Base-by-base conservation (phyloP, 2,888 invertebrate genomes). In the Rhagium mordax region DNA sequence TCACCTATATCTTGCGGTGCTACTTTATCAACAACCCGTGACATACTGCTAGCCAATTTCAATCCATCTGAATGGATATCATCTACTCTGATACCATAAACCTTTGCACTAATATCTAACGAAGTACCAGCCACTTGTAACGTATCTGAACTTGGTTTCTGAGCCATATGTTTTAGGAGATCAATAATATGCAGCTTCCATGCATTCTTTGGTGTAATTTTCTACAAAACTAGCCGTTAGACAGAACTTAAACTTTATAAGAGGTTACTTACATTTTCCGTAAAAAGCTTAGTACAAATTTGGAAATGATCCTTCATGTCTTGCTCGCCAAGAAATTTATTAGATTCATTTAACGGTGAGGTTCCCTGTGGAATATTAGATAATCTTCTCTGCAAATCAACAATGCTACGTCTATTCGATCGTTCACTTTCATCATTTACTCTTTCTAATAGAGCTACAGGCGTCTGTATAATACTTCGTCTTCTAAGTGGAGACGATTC, bases 101-200 rank as follows among this genome's bases (percentile, higher is more conserved):
- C 81, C 85, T 95, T 95, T 0, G 96, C 92, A 7, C 96, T 95
- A 0, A 96, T 96, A 86, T 97, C 97, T 61, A 98, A 88, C 0
- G 97, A 94, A 0, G 94, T 94, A 60, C 96, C 94, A 0, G 95
- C 96, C 10, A 95, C 92, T 91, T 95, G 92, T 62, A 94, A 89
- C 82, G 92, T 92, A 72, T 93, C 93, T 84, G 94, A 93, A 82
- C 93, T 93, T 65, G 93, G 91, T 49, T 91, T 90, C 10, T 72
- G 72, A n/a, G 96, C 85, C 89, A 96, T 91, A 18, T 92, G 92
- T 0, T 93, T 91, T 91, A 97, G 92, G 80, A 94, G 94, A 85
- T 98, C 97, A 81, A 97, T 97, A 59, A 97, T 90, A 77, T 95
- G 94, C 1, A 97, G 88, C 76, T 92, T 93, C 92, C 97, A 98